phyloP scores from a whole-genome alignment of 2,797 vertebrate genomes.

The Cyclopterus lumpus region DNA sequence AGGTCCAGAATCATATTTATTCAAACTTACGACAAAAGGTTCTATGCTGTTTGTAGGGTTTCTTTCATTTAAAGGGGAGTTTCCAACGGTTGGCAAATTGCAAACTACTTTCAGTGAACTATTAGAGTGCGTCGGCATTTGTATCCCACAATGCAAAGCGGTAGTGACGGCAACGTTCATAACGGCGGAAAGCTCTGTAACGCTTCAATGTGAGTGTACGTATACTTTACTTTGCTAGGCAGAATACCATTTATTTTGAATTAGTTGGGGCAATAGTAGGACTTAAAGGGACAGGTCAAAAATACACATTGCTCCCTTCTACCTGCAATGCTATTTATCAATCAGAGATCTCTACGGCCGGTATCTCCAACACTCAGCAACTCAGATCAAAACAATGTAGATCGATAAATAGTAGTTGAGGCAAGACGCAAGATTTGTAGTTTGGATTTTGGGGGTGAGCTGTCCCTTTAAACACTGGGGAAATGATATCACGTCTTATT shows the following conservation, averaged over 20 bases:
- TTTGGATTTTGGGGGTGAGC: too few relatives aligned
- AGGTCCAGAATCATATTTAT: background rate
- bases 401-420: too few relatives aligned
- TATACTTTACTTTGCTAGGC: background rate
- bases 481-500: background rate
- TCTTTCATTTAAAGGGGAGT: background rate
- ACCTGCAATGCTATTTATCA: background rate
- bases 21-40: background rate
- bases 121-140: background rate
- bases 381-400: too few relatives aligned
- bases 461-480: background rate
- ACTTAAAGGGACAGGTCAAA: background rate
- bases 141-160: background rate
- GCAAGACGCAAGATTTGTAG: too few relatives aligned
- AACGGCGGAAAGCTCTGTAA: background rate
- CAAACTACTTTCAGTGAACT: too few relatives aligned
- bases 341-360: background rate
- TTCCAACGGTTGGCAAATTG: background rate
- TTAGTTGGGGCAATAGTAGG: too few relatives aligned
- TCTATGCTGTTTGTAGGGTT: background rate
- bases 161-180: background rate
- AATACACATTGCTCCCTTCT: background rate
- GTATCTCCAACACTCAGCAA: background rate
- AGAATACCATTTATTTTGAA: too few relatives aligned
- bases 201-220: background rate